Base-by-base conservation (phyloP, 1,140 invertebrate genomes). In the Temnothorax nylanderi region DNA sequence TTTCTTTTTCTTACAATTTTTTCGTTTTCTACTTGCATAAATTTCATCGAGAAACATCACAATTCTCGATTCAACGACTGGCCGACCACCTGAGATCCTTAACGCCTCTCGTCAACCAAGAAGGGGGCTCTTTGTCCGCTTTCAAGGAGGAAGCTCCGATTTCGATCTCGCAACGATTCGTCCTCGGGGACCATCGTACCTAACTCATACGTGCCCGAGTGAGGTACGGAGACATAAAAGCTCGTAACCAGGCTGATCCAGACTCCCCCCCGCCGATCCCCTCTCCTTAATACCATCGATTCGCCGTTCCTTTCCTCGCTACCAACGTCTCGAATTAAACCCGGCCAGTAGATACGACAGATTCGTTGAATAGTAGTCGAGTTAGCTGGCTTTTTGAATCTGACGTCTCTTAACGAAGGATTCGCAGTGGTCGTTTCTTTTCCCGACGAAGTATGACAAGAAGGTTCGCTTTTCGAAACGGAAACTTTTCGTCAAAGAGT, bases 81-180 rank as follows among this genome's bases (percentile, higher is more conserved):
- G 76, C 58, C 86, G 89, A 86, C 80, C 87, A 89, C 58, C 87
- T 62, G 87, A 87, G 72, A 64, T 88, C 65, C 71, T 84, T 71
- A 87, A 90, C 87, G 85, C 77, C 81, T 87, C 89, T 80, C 87
- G 87, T 90, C 75, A 84, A 90, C 69, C 86, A 69, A 64, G 65
- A 41, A 77, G 44, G 44, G 58, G 32, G 49, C 34, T 51, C 58
- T 91, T 91, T 91, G 89, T 91, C 86, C 81, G 49, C 85, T 62
- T 47, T 26, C 86, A 58, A 85, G 76, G 77, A 90, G 87, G 86
- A 87, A 92, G 90, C 91, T 92, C 91, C 91, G 89, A 92, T 92
- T 91, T 92, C 91, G 89, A 92, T 91, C 91, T 91, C 49, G 75
- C 58, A 47, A 75, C 58, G 86, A 90, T 88, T 86, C 78, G 80